These are phyloP conservation scores for Blastobasis adustella DNA, from an alignment of 2,888 invertebrate species.

Conservation along the genomic window DNA sequence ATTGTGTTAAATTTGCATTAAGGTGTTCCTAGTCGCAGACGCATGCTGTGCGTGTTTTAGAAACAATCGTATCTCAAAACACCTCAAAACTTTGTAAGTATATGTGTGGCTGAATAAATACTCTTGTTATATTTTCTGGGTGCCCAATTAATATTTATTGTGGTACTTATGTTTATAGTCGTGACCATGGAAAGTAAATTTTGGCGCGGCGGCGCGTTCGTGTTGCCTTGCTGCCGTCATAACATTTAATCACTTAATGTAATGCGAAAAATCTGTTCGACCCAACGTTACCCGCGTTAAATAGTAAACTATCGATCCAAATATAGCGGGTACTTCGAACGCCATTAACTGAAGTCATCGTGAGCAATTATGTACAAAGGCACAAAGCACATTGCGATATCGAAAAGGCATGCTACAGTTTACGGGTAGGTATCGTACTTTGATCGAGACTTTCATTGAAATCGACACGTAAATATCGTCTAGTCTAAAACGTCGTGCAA, in stretches of 20 bases:
- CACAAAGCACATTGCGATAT: constrained; percentile 57
- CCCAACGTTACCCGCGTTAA: constrained; percentile 49
- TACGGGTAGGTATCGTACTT: constrained; percentile 27
- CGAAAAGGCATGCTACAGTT: constrained; percentile 55
- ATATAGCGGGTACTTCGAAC: constrained; percentile 59
- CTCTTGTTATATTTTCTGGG: neutral
- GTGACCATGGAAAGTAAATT: neutral
- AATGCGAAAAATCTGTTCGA: constrained; percentile 60
- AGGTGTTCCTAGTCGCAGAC: too few species aligned
- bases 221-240: constrained; percentile 33
- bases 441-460: constrained; percentile 24
- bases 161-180: neutral
- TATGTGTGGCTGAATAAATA: too few species aligned
- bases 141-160: neutral
- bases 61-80: too few species aligned
- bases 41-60: too few species aligned
- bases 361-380: constrained; percentile 58
- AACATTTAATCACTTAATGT: constrained; percentile 48
- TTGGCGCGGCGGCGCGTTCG: constrained; percentile 49
- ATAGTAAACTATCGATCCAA: constrained; percentile 68
- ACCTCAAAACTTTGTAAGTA: too few species aligned
- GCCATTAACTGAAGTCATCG: constrained; percentile 58
- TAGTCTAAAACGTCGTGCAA: constrained; percentile 46
- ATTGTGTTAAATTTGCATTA: too few species aligned
- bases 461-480: constrained; percentile 24